Conservation (phyloP, 2,797 vertebrate species). For the Clarias pachynema region DNA sequence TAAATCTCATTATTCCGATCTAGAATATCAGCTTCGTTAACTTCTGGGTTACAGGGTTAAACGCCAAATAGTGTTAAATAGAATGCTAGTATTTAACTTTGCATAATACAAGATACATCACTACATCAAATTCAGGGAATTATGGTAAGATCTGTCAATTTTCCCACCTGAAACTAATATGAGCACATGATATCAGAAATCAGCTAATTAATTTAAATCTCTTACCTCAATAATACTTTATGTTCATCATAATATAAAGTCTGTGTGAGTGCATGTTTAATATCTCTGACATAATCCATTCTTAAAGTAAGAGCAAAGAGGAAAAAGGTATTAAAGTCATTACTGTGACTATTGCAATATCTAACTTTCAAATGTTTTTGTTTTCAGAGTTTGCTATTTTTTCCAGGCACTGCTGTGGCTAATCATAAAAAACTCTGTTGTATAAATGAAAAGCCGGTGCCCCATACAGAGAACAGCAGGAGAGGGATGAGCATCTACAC, state of each 20-base stretch:
- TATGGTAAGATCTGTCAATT: background rate
- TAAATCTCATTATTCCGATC: no score
- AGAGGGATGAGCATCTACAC: background rate
- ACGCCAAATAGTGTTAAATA: no score
- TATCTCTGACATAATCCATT: background rate
- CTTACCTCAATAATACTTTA: background rate
- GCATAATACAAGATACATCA: background rate
- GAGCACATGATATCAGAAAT: background rate
- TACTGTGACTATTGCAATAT: background rate
- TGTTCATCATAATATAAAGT: constrained; percentile 18
- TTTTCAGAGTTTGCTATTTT: background rate
- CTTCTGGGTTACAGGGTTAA: no score
- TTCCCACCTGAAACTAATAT: background rate
- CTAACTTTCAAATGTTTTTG: background rate
- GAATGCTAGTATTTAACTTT: no score
- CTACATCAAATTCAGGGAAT: background rate
- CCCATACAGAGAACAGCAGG: background rate
- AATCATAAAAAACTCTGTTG: constrained; percentile 2
- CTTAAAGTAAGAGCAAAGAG: background rate
- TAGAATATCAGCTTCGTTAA: no score
- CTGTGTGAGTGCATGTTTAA: background rate
- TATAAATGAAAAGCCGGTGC: background rate
- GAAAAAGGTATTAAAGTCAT: background rate
- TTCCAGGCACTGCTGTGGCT: background rate
- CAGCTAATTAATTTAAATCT: background rate